Conservation (phyloP, 2,113 vertebrate genomes). For the Lepus americanus region DNA sequence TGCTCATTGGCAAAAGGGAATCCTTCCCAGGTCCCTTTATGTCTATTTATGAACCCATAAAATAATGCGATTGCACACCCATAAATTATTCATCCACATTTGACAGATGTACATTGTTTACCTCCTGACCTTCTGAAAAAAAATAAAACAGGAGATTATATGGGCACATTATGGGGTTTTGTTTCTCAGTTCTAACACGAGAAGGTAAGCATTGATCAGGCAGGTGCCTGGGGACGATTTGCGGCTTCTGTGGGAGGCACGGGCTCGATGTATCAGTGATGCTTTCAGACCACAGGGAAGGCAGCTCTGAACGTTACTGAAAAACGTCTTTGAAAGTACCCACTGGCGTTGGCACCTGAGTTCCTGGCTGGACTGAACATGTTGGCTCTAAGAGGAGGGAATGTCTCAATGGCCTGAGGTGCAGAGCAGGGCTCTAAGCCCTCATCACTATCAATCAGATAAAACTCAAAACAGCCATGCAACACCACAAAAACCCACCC, state of each 20-base stretch:
- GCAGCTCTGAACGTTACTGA: not conserved
- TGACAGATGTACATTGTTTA: slow-evolving; percentile 67
- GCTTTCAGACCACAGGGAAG: not conserved
- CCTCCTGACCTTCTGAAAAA: slow-evolving; percentile 66
- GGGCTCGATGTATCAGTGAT: fast-evolving
- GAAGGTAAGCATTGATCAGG: not conserved
- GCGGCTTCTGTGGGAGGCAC: not conserved
- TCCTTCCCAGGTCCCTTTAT: not conserved
- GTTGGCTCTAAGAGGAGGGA: not conserved
- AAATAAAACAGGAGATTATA: slow-evolving; percentile 16
- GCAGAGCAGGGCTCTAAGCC: not conserved
- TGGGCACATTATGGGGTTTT: not conserved
- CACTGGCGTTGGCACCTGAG: not conserved
- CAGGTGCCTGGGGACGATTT: not conserved
- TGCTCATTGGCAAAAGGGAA: slow-evolving; percentile 59
- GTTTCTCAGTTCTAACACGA: not conserved
- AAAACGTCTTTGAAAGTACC: not conserved
- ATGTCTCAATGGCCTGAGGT: not conserved
- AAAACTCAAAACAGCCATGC: not conserved
- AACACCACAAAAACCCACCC: not conserved
- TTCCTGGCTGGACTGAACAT: not conserved
- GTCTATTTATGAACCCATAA: slow-evolving; percentile 63
- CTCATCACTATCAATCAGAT: not conserved
- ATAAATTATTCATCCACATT: slow-evolving; percentile 75
- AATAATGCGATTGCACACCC: slow-evolving; percentile 66